These are phyloP conservation scores for Morpho helenor DNA, from an alignment of 2,888 invertebrate genomes.

Conservation along the genomic window DNA sequence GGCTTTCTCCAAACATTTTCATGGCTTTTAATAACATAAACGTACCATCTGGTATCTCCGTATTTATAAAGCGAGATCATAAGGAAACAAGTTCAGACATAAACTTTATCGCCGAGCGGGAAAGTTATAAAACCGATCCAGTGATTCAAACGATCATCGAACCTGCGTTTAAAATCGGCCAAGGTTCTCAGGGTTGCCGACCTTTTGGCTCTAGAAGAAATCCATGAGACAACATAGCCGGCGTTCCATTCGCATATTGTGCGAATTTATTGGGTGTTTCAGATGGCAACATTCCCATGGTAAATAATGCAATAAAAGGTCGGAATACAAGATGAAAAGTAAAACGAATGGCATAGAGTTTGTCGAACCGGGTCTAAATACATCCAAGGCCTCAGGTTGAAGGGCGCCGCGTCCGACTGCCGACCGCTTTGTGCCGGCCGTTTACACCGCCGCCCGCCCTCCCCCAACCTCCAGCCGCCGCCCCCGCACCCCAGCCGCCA, in stretches of 20 bases:
- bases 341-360: conserved; percentile 65
- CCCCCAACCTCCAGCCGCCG: background rate
- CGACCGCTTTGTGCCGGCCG: conserved; percentile 54
- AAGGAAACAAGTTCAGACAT: conserved; percentile 60
- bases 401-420: conserved; percentile 69
- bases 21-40: conserved; percentile 26
- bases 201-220: conserved; percentile 35
- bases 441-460: conserved; percentile 50
- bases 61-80: conserved; percentile 62
- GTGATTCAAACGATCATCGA: conserved; percentile 59
- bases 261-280: conserved; percentile 19
- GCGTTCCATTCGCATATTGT: conserved; percentile 15
- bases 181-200: conserved; percentile 67
- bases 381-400: conserved; percentile 75
- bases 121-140: conserved; percentile 58
- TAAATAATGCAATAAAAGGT: conserved; percentile 55
- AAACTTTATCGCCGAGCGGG: conserved; percentile 64
- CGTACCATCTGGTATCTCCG: conserved; percentile 49
- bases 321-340: conserved; percentile 56
- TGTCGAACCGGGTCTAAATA: conserved; percentile 74
- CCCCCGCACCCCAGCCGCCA: conserved; percentile 12
- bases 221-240: conserved; percentile 21
- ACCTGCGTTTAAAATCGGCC: conserved; percentile 73
- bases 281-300: conserved; percentile 22
- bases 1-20: conserved; percentile 22